Evolutionary conservation across 2,113 vertebrate species (phyloP), one percentile per base, ranked within the genome.

Genomic region (Pygathrix nemaeus): DNA sequence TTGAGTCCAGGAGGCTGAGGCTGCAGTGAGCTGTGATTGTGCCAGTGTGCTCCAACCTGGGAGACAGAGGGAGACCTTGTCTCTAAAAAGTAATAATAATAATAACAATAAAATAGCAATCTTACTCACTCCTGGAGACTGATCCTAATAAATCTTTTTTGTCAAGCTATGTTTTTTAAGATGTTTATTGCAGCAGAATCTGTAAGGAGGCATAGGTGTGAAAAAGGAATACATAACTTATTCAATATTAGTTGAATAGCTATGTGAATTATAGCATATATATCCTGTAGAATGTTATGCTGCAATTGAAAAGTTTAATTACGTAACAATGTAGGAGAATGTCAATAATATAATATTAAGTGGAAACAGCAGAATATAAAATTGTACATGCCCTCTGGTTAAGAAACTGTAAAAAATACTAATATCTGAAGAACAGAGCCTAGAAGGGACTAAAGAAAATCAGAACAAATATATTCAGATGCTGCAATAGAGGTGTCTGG

Each of bases 181-280:
- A 72, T 81, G 45, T 35, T 82, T 75, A 88, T 52, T 81, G 66
- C 35, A n/a, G 66, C 45, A 35, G n/a, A 21, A 72, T 86, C 73
- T 76, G 21, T 21, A 50, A 76, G 85, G 52, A 76, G 48, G 21
- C 23, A 40, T 57, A 11, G 23, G 6, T 93, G 20, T 94, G 32
- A 64, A 80, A 66, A 43, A 68, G n/a, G 11, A 8, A 88, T 25
- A 32, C 59, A 70, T 73, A 66, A 72, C 90, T 83, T 80, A 95
- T 93, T 72, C 61, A 94, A 48, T 73, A 68, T 73, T 88, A 73
- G 48, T 59, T 55, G 27, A 96, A 52, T 59, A 96, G 57, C 64
- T 88, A 4, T 82, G 66, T 93, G 57, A 91, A 88, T 92, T 64
- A 59, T 17, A 92, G 57, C 8, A 16, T 68, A 27, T 87, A 73